These are phyloP conservation scores for Dysidea cf. avara DNA, from an alignment of 37 sponge, comb jelly and placozoan genomes.

Conservation along the genomic window DNA sequence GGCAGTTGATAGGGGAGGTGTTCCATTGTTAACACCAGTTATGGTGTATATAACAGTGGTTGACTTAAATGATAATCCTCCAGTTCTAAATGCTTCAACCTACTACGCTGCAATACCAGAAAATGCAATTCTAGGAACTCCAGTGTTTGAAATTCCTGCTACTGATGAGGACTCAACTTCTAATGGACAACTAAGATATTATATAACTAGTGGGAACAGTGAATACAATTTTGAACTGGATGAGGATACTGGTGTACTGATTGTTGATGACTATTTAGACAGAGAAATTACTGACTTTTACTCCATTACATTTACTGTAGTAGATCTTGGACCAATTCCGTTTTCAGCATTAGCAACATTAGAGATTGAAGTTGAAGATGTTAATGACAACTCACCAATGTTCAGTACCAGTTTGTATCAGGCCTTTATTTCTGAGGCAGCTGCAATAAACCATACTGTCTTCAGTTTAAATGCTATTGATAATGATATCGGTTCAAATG, in stretches of 20 bases:
- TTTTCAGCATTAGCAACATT: constrained; percentile 61
- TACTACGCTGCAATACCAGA: constrained; percentile 62
- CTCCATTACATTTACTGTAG: constrained; percentile 40
- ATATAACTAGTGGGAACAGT: constrained; percentile 59
- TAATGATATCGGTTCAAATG: constrained; percentile 57
- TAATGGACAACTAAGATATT: constrained; percentile 65
- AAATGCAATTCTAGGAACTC: constrained; percentile 40
- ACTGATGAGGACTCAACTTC: constrained; percentile 58
- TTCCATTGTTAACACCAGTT: constrained; percentile 11
- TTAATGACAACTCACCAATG: constrained; percentile 66
- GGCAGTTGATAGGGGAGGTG: constrained; percentile 45
- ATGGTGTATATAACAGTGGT: constrained; percentile 27
- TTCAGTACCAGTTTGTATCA: constrained; percentile 40
- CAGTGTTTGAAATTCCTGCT: constrained; percentile 56
- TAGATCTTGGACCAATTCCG: constrained; percentile 61
- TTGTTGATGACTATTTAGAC: constrained; percentile 43
- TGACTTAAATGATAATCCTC: constrained; percentile 70
- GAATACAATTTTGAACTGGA: constrained; percentile 59
- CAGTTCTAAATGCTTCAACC: constrained; percentile 30
- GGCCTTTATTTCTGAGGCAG: constrained; percentile 46
- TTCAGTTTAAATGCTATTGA: constrained; percentile 44
- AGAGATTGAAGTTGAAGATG: constrained; percentile 44
- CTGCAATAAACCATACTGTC: constrained; percentile 31
- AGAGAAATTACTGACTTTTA: constrained; percentile 47
- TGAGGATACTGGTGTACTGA: constrained; percentile 56